Evolutionary conservation across 30 jellyfish, hydroid and myxozoan genomes (phyloP).

Genomic region (Aurelia sp.): DNA sequence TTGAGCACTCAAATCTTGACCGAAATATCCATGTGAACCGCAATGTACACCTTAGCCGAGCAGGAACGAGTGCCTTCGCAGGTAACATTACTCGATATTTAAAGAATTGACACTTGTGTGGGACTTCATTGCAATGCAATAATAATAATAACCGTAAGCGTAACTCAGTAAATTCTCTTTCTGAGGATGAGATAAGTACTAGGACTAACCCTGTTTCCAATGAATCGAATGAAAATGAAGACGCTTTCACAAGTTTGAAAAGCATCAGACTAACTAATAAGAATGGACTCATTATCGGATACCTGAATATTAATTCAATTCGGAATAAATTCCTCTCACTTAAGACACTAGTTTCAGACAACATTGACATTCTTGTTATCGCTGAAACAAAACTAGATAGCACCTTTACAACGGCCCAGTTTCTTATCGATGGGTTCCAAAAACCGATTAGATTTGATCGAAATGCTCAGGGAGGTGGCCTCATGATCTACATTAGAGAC

Average conservation of each 20-base stretch:
- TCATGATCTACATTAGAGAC: conserved; percentile 22
- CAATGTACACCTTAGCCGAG: conserved; percentile 22
- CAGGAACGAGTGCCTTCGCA: conserved; percentile 34
- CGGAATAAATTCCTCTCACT: conserved; percentile 19
- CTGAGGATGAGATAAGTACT: no score
- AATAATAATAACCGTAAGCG: background rate
- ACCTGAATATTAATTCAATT: conserved; percentile 17
- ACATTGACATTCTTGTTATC: conserved; percentile 4
- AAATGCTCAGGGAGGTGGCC: conserved; percentile 38
- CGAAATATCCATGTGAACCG: conserved; percentile 20
- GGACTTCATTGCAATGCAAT: conserved; percentile 29
- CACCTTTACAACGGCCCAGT: conserved; percentile 20
- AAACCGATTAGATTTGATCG: background rate
- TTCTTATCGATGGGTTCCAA: conserved; percentile 14
- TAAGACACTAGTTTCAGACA: conserved; percentile 11
- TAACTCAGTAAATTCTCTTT: no score
- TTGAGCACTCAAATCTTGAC: conserved; percentile 18
- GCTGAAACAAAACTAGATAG: conserved; percentile 29
- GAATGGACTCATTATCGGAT: conserved; percentile 20
- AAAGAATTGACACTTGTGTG: background rate
- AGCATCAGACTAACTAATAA: conserved; percentile 11
- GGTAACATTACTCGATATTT: conserved; percentile 30
- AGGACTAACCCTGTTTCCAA: no score
- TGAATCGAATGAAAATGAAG: background rate
- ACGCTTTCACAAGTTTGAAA: conserved; percentile 26